Percentiles rank a stretch among this genome's conserved stretches.
phyloP scores from a whole-genome alignment of 2,113 vertebrate genomes.

The Burhinus bistriatus region DNA sequence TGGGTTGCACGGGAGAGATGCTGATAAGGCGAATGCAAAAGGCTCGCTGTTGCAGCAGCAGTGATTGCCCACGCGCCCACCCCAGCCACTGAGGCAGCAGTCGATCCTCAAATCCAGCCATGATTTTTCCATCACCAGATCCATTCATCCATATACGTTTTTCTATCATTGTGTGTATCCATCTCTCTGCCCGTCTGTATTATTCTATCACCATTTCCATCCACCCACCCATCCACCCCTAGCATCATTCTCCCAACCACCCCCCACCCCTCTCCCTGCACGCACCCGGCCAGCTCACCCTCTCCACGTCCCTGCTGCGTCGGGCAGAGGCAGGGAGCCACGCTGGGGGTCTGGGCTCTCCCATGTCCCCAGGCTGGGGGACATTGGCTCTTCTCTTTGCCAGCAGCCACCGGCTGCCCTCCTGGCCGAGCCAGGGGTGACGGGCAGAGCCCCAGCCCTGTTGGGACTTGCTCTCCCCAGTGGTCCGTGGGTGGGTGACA shows the following conservation, averaged over 20 bases:
- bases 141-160: neutral
- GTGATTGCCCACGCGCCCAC: accelerated
- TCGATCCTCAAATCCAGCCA: neutral
- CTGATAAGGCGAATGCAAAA: accelerated
- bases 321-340: neutral
- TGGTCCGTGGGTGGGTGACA: neutral
- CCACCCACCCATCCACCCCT: neutral
- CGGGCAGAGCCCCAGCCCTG: accelerated
- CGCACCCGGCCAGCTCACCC: neutral
- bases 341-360: neutral
- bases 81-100: neutral
- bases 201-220: neutral
- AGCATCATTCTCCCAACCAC: neutral
- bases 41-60: neutral
- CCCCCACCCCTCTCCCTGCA: neutral
- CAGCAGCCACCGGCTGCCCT: neutral
- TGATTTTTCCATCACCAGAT: neutral
- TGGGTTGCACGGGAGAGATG: neutral
- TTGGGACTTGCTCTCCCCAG: neutral
- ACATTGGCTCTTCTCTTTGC: neutral
- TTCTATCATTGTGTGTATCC: neutral
- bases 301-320: accelerated
- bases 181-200: neutral
- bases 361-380: accelerated
- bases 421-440: neutral